Base-by-base conservation (phyloP, 2,888 invertebrate genomes). In the Watsonalla binaria region DNA sequence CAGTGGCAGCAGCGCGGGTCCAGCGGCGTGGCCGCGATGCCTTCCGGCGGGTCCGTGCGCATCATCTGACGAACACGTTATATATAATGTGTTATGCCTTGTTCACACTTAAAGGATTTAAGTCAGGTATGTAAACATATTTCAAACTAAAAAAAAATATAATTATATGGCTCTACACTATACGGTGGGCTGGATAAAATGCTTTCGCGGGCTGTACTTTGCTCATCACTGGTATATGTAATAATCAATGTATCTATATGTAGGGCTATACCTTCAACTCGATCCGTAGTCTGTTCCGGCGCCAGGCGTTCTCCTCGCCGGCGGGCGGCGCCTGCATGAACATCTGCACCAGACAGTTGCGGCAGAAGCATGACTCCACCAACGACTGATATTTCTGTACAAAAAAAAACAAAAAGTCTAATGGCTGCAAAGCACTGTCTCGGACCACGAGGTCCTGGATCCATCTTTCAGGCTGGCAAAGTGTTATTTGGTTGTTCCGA, bases 261-360 rank as follows among this genome's bases (percentile, higher is more conserved):
- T n/a, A n/a, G n/a, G 24, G 24, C 24, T 9, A 37, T 62, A 91
- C 91, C 83, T 91, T 91, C 24, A 96, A 92, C 83, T 98, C 98
- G 62, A 93, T 95, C 34, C 95, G 88, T 37, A 98, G 85, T 34
- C 97, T 91, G 73, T 96, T 95, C 65, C 95, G 92, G 39, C 98
- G 92, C 95, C 97, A 97, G 0, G 95, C 93, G 80, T 96, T 94
- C 84, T 96, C 95, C 75, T 94, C 94, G 53, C 93, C 92, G 51
- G 93, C 91, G 51, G 94, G 92, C 74, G 92, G 93, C 33, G 93
- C 93, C 63, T 94, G 94, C 54, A 95, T 90, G 56, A 96, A 95
- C 94, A 97, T 96, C 81, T 97, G 96, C 50, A 95, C 94, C 45
- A 98, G 90, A 75, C 98, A 98, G 64, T 95, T 94, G 70, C 96